Base-by-base conservation (phyloP, 2,888 invertebrate species). In the Heliconius ethilla region DNA sequence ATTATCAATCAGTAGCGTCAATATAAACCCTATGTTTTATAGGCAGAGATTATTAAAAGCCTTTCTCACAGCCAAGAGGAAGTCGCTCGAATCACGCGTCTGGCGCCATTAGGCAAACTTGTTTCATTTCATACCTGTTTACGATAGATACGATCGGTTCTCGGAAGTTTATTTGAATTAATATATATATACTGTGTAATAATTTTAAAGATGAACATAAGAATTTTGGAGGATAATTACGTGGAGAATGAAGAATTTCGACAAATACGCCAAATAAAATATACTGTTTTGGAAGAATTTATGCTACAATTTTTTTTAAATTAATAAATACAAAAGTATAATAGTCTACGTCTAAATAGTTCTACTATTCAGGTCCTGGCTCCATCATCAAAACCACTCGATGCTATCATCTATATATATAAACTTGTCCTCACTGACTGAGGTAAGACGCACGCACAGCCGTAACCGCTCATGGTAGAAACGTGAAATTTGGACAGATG, bases 1-100 rank as follows among this genome's bases (percentile, higher is more conserved):
- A 40, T 69, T 40, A 69, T 45, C 15, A 25, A 25, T 45, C 69
- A 33, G 55, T 72, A 59, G 33, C 72, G n/a, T 72, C 37, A 67
- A 72, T 37, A 29, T 29, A 22, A 70, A 51, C 9, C 51, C 51
- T 59, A 33, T 33, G 33, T 72, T 59, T 72, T 55, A 72, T 40
- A 22, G 40, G 62, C 22, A 65, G 63, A 18, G 27, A 40, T 45
- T 27, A 74, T 63, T 63, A 76, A 80, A 80, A 73, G 75, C 66
- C 62, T 80, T 81, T 81, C 81, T 81, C 81, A 81, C 81, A 79
- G 79, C 63, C 62, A 66, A 80, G 75, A 80, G 81, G 81, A 81
- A 81, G 79, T 81, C 76, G 73, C 75, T 79, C 69, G 70, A 67
- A 69, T 69, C 77, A 75, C 55, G 69, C 70, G 79, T 79, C 80